Percentiles rank a stretch among this genome's conserved stretches.
Evolutionary conservation across 2,797 vertebrate species (phyloP).

Genomic region (Ceryle rudis): DNA sequence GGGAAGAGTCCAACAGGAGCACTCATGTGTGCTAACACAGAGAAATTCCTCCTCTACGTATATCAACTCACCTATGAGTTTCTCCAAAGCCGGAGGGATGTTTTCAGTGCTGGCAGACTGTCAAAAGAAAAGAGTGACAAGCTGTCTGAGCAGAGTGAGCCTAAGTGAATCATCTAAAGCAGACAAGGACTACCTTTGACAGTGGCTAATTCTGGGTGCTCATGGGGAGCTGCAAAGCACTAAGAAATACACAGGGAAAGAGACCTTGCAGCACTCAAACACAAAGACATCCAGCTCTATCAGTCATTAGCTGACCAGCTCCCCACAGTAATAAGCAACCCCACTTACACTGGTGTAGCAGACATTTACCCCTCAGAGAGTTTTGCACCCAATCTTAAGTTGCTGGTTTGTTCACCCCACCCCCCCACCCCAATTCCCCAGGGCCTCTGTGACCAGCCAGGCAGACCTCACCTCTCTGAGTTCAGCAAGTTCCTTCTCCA

Average conservation of each 20-base stretch:
- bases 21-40: neutral
- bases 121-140: constrained; percentile 35
- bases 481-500: constrained; percentile 82
- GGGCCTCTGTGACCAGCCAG: neutral
- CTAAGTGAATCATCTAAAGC: neutral
- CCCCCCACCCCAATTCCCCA: neutral
- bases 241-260: neutral
- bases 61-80: constrained; percentile 85
- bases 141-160: neutral
- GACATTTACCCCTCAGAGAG: neutral
- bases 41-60: neutral
- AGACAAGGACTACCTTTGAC: neutral
- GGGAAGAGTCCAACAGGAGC: neutral
- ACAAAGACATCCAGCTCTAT: neutral
- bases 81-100: constrained; percentile 68
- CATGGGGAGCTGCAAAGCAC: neutral
- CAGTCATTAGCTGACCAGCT: neutral
- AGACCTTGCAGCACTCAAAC: neutral
- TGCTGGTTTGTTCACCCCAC: too few species aligned
- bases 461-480: constrained; percentile 82
- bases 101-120: constrained; percentile 62
- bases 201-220: neutral
- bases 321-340: too few species aligned
- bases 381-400: neutral
- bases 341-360: neutral